Evolutionary conservation across 1,140 invertebrate species (phyloP), one percentile per base, ranked within the genome.

Genomic region (Drosophila gunungcola): DNA sequence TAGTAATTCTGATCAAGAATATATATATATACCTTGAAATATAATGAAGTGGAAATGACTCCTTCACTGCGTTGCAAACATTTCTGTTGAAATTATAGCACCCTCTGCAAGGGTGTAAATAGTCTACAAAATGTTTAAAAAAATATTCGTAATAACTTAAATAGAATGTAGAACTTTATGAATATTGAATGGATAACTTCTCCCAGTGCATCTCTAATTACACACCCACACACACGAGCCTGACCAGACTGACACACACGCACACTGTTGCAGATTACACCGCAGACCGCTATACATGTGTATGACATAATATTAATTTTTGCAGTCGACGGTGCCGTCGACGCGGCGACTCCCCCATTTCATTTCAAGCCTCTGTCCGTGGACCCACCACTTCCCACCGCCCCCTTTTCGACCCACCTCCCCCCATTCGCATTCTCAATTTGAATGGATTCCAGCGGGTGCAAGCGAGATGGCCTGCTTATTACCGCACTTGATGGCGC

Each of bases 231-330:
- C 10, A 61, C 62, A 42, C 51, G 49, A 12, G 39, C 13, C 32
- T 12, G 3, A 2, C n/a, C 52, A 65, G 36, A 54, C 29, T 41
- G 38, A 58, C 11, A 39, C 21, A 52, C 32, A 57, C 34, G 5
- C 36, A 54, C 12, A 61, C 53, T 36, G 34, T 16, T 13, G 16
- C 42, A 65, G 63, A 55, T 41, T 69, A 68, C 63, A 58, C 54
- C 58, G 64, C 42, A 63, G 57, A 80, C 77, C 58, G n/a, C 42
- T 49, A 62, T 82, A 67, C 83, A 88, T 76, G 70, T 79, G 69
- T 58, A 82, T 86, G 83, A 86, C 83, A 86, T 77, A 77, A 77
- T 86, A 86, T 86, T 74, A 74, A 80, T 73, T 79, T 62, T 58
- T 80, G 67, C 53, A 55, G 61, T 70, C 75, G 62, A 34, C 55